Percentiles rank a stretch among this genome's conserved stretches.
These are phyloP conservation scores for Microcebus murinus DNA, from an alignment of 2,113 vertebrate genomes.

Conservation along the genomic window DNA sequence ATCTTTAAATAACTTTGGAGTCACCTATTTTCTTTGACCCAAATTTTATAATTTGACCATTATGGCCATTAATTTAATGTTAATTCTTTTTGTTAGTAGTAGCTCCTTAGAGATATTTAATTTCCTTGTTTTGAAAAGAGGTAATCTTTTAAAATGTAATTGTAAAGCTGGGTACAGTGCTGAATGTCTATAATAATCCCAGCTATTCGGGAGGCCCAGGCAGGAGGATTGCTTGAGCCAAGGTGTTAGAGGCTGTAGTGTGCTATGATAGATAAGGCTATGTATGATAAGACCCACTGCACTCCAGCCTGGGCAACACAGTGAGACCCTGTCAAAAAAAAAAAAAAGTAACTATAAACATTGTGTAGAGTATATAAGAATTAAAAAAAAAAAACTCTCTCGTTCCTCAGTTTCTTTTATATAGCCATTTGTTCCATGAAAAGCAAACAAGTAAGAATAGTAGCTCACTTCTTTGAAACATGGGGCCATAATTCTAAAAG, in stretches of 20 bases:
- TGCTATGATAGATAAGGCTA: not conserved
- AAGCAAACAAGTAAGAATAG: not conserved
- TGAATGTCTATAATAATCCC: not conserved
- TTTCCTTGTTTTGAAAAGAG: constrained; percentile 52
- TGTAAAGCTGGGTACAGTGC: not conserved
- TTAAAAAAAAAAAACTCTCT: not conserved
- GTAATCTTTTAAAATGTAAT: constrained; percentile 12
- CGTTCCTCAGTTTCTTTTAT: not conserved
- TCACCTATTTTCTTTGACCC: constrained; percentile 26
- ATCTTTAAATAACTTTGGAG: constrained; percentile 22
- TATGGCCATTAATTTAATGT: not conserved
- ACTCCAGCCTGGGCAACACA: not conserved
- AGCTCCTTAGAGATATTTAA: constrained; percentile 15
- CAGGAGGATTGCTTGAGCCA: not conserved
- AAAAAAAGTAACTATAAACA: not conserved
- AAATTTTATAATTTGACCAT: constrained; percentile 12
- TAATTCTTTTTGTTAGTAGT: constrained; percentile 25
- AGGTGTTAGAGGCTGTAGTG: not conserved
- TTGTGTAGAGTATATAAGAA: not conserved
- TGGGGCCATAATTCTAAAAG: not conserved
- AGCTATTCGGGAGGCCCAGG: not conserved
- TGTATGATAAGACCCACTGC: not conserved
- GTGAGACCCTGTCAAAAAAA: not conserved
- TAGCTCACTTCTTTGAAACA: not conserved
- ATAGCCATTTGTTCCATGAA: not conserved